Conservation (phyloP, 2,888 invertebrate genomes). For the Molanna angustata region DNA sequence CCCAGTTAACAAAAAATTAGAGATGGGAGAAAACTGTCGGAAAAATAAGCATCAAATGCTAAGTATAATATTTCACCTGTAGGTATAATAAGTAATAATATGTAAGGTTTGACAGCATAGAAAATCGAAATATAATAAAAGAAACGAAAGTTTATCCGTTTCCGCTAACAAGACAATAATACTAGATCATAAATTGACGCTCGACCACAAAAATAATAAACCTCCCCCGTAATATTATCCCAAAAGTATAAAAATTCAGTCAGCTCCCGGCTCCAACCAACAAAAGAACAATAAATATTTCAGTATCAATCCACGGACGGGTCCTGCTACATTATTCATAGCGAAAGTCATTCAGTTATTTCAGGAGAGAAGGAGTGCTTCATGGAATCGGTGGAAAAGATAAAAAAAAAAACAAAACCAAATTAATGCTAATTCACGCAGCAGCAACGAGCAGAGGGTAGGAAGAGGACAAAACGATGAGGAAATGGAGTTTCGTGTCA, state of each 20-base stretch:
- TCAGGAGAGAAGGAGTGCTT: conserved; percentile 8
- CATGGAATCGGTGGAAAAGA: not conserved
- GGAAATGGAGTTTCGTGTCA: no score
- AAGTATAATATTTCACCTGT: no score
- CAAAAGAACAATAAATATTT: conserved; percentile 31
- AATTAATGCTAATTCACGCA: conserved; percentile 17
- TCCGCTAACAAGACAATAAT: not conserved
- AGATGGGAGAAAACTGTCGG: no score
- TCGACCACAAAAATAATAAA: no score
- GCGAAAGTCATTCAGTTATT: conserved; percentile 19
- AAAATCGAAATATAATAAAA: no score
- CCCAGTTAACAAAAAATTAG: no score
- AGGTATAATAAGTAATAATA: no score
- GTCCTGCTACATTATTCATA: conserved; percentile 30
- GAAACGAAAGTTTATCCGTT: not conserved
- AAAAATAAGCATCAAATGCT: no score
- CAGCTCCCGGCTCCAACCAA: not conserved
- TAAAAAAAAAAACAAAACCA: conserved; percentile 10
- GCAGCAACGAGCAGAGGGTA: conserved; percentile 1
- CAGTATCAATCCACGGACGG: conserved; percentile 30
- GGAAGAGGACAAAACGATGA: no score
- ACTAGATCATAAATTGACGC: not conserved
- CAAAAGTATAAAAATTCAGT: conserved; percentile 10
- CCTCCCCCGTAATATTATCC: not conserved
- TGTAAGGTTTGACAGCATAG: no score